These are phyloP conservation scores for Mythimna pallens DNA, from an alignment of 2,888 invertebrate species.

Conservation along the genomic window DNA sequence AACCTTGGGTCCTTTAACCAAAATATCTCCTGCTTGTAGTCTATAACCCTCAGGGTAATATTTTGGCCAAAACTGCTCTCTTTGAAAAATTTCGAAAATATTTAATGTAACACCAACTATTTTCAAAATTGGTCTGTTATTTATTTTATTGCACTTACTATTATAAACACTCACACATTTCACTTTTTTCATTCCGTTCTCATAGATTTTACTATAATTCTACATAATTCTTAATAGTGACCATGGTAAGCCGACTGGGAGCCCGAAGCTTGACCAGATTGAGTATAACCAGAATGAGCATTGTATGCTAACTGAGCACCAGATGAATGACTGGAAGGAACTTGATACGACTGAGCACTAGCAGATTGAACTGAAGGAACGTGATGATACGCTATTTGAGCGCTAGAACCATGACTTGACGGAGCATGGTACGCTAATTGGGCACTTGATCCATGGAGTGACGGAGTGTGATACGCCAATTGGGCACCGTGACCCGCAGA, in stretches of 20 bases:
- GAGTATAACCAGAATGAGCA: conserved; percentile 20
- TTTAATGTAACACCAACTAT: not conserved
- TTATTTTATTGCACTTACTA: conserved; percentile 22
- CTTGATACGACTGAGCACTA: conserved; percentile 1
- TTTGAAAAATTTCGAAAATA: not conserved
- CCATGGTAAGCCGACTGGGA: conserved; percentile 12
- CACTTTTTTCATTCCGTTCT: conserved; percentile 24
- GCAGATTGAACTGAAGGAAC: conserved; percentile 18
- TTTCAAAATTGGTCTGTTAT: not conserved
- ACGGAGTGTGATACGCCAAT: not conserved
- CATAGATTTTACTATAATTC: not conserved
- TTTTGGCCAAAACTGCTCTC: not conserved
- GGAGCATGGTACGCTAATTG: not conserved
- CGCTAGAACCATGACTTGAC: not conserved
- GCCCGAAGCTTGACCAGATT: conserved; percentile 21
- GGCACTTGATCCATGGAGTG: not conserved
- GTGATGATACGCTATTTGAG: conserved; percentile 17
- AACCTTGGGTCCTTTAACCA: not conserved
- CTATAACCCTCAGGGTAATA: not conserved
- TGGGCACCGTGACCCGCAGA: not conserved
- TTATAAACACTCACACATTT: conserved; percentile 7
- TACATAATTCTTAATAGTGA: conserved; percentile 13
- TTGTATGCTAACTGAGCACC: conserved; percentile 5
- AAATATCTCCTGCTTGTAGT: not conserved
- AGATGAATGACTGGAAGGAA: conserved; percentile 21